These are phyloP conservation scores for Amblyjoppa proteus DNA, from an alignment of 2,888 invertebrate species.

Conservation along the genomic window DNA sequence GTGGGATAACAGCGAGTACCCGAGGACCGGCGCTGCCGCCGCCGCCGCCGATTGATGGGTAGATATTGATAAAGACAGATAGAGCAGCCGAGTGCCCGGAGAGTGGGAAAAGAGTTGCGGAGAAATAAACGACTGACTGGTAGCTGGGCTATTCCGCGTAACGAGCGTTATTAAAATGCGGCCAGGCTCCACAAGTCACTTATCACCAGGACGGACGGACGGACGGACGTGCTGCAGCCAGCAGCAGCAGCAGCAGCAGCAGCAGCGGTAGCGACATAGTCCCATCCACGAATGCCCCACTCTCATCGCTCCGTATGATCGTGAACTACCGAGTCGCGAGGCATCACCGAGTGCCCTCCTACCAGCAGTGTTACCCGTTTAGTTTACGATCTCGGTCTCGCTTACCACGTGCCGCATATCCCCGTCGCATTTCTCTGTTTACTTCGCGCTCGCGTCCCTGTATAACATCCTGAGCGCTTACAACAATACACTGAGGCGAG, in stretches of 20 bases:
- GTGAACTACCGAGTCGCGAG: constrained; percentile 38
- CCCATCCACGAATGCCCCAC: constrained; percentile 64
- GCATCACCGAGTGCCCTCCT: constrained; percentile 56
- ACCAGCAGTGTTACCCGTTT: background rate
- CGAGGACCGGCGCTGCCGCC: constrained; percentile 65
- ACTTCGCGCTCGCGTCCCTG: constrained; percentile 27
- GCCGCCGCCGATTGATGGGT: constrained; percentile 54
- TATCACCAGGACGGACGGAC: constrained; percentile 73
- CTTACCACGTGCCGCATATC: constrained; percentile 10
- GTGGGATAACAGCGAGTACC: constrained; percentile 37
- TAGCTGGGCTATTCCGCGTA: constrained; percentile 73
- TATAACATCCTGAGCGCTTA: constrained; percentile 25
- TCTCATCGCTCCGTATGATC: constrained; percentile 52
- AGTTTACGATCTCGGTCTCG: constrained; percentile 17
- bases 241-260: constrained; percentile 69
- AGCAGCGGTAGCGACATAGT: constrained; percentile 39
- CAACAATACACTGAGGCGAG: background rate
- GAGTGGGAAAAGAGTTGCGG: constrained; percentile 37
- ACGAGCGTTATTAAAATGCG: constrained; percentile 79
- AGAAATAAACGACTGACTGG: constrained; percentile 63
- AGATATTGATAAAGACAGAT: constrained; percentile 57
- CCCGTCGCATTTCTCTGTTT: constrained; percentile 28
- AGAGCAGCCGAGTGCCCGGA: constrained; percentile 22
- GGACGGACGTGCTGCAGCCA: constrained; percentile 68
- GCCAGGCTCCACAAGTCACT: constrained; percentile 76